These are phyloP conservation scores for Proisotoma minuta DNA, from an alignment of 2,888 invertebrate genomes.

Conservation along the genomic window DNA sequence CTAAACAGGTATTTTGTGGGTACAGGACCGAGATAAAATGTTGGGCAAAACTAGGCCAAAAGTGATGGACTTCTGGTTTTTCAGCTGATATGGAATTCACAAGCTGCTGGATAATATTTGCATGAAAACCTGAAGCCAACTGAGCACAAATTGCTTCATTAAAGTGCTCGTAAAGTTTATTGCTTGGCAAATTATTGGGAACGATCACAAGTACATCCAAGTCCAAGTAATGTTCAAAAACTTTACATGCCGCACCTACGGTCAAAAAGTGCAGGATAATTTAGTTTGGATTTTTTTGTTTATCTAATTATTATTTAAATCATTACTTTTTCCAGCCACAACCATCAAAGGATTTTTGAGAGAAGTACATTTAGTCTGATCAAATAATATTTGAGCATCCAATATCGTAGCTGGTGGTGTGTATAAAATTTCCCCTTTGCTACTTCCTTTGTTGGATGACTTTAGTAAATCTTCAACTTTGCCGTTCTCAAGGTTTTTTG, in stretches of 20 bases:
- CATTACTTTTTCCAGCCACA: constrained; percentile 36
- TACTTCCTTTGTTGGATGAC: constrained; percentile 12
- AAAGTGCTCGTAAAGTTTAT: constrained; percentile 36
- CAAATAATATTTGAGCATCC: constrained; percentile 35
- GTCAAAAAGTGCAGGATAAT: constrained; percentile 5
- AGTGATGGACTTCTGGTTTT: constrained; percentile 67
- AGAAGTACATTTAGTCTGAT: constrained; percentile 37
- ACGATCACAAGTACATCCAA: constrained; percentile 40
- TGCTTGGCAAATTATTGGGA: constrained; percentile 23
- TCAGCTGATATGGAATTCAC: constrained; percentile 45
- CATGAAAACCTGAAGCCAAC: constrained; percentile 39
- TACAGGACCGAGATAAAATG: constrained; percentile 73
- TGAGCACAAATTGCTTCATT: constrained; percentile 40
- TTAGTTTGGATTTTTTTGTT: not conserved
- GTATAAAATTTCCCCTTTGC: constrained; percentile 23
- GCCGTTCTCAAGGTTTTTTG: not conserved
- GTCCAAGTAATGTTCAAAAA: constrained; percentile 43
- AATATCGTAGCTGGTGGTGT: constrained; percentile 34
- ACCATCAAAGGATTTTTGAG: constrained; percentile 37
- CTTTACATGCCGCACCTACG: constrained; percentile 43
- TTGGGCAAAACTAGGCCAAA: constrained; percentile 64
- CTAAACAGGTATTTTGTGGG: constrained; percentile 63
- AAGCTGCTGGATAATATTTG: constrained; percentile 42
- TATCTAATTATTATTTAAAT: not conserved
- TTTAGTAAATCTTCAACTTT: constrained; percentile 18